A percentile compares a stretch with the other conserved stretches of the same genome.
Conservation (phyloP, 2,888 invertebrate species). For the Baronia brevicornis region DNA sequence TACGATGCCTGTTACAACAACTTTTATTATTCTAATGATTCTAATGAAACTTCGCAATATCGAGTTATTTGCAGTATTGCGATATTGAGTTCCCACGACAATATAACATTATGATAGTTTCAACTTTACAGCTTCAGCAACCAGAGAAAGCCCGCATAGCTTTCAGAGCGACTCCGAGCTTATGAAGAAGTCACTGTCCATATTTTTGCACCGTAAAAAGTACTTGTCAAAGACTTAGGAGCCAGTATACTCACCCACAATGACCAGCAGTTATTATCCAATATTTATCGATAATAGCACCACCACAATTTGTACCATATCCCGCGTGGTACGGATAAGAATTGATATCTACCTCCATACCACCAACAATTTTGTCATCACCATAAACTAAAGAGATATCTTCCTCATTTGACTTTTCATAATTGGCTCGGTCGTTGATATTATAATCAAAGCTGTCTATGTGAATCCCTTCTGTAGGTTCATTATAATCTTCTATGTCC, state of each 20-base stretch:
- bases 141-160: too few relatives aligned
- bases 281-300: slow-evolving; percentile 52
- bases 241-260: slow-evolving; percentile 51
- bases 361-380: slow-evolving; percentile 61
- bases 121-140: too few relatives aligned
- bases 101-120: too few relatives aligned
- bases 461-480: slow-evolving; percentile 42
- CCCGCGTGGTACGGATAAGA: slow-evolving; percentile 62
- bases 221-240: slow-evolving; percentile 1
- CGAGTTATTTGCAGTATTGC: too few relatives aligned
- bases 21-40: too few relatives aligned
- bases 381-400: slow-evolving; percentile 26
- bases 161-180: too few relatives aligned
- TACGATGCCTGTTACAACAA: too few relatives aligned
- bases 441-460: slow-evolving; percentile 46
- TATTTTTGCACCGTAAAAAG: too few relatives aligned
- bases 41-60: too few relatives aligned
- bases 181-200: too few relatives aligned
- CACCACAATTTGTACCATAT: slow-evolving; percentile 63
- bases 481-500: slow-evolving; percentile 48
- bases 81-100: too few relatives aligned
- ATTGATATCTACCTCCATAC: slow-evolving; percentile 53
- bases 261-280: slow-evolving; percentile 67
- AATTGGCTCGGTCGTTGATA: slow-evolving; percentile 22
- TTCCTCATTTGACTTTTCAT: slow-evolving; percentile 7